Conservation (phyloP, 2,888 invertebrate genomes). For the Stenchaetothrips biformis region DNA sequence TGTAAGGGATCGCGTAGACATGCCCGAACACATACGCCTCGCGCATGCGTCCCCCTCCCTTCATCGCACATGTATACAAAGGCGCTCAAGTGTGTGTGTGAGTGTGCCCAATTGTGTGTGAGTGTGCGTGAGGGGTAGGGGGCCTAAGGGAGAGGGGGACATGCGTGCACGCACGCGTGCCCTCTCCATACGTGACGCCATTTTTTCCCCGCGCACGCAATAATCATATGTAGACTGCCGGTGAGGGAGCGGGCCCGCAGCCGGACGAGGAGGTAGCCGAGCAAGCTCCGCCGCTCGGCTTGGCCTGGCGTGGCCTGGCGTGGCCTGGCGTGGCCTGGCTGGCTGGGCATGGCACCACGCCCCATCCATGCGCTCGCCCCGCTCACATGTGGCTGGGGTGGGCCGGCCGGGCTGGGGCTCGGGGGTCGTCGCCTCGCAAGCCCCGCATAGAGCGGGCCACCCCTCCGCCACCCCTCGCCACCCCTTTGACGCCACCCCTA, state of each 20-base stretch:
- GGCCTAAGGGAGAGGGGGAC: background rate
- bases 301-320: background rate
- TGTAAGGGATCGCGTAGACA: too few relatives aligned
- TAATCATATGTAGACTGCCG: background rate
- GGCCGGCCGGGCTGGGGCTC: too few relatives aligned
- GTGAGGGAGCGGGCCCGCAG: background rate
- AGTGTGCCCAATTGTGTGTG: too few relatives aligned
- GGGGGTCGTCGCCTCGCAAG: too few relatives aligned
- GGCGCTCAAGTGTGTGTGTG: too few relatives aligned
- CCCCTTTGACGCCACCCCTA: too few relatives aligned
- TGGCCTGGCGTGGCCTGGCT: background rate
- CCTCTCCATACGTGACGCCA: background rate
- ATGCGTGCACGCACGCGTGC: constrained; percentile 13
- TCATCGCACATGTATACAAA: too few relatives aligned
- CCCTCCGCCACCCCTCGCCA: too few relatives aligned
- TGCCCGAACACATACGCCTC: too few relatives aligned
- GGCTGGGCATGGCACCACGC: background rate
- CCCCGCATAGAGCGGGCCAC: too few relatives aligned
- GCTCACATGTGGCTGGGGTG: background rate
- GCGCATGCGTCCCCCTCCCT: too few relatives aligned
- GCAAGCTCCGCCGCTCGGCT: background rate
- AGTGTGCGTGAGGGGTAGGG: too few relatives aligned
- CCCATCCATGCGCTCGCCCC: background rate
- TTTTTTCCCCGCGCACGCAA: constrained; percentile 20
- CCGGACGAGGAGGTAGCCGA: background rate